These are phyloP conservation scores for Hepsetus odoe DNA, from an alignment of 2,113 vertebrate species.

Conservation along the genomic window DNA sequence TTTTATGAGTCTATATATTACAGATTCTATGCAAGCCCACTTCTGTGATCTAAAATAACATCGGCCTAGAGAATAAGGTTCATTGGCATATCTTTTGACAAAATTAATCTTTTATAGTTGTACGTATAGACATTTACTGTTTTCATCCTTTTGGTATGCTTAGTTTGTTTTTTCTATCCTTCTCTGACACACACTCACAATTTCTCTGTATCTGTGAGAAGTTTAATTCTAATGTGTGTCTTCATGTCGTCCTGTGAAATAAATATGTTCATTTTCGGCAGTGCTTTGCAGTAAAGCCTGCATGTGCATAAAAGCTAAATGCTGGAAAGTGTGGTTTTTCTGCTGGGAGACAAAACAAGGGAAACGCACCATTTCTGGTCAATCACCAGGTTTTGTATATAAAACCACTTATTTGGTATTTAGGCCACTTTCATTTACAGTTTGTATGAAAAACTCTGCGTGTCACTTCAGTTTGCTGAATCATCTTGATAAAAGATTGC, in stretches of 20 bases:
- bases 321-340: not conserved
- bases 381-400: not conserved
- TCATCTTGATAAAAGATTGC: too few relatives aligned
- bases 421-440: not conserved
- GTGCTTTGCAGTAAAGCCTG: not conserved
- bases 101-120: not conserved
- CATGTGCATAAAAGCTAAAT: not conserved
- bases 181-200: not conserved
- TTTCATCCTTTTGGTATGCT: not conserved
- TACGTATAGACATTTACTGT: not conserved
- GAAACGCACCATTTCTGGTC: not conserved
- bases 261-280: not conserved
- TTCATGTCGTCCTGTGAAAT: not conserved
- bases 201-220: not conserved
- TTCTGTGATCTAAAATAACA: conserved; percentile 2
- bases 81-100: not conserved
- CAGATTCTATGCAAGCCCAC: not conserved
- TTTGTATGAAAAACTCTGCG: not conserved
- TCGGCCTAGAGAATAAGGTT: not conserved
- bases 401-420: not conserved
- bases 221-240: not conserved
- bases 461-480: not conserved
- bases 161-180: not conserved
- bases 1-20: conserved; percentile 1
- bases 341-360: not conserved